A percentile compares a stretch with the other conserved stretches of the same genome.
Evolutionary conservation across 2,113 vertebrate genomes (phyloP).

Genomic region (Pampusana beccarii): DNA sequence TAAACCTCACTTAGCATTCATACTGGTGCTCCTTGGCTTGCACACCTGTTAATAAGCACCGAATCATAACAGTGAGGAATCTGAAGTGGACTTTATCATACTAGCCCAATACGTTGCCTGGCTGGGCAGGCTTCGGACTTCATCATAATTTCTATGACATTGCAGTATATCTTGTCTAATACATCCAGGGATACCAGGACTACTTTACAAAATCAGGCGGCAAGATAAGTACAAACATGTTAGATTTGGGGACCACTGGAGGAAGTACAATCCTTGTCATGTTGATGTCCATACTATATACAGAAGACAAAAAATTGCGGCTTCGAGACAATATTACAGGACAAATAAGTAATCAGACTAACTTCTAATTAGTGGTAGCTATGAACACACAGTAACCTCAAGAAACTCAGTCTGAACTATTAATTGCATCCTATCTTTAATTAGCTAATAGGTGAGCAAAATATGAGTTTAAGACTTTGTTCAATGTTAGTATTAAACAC

Average conservation of each 20-base stretch:
- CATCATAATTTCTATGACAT: neutral
- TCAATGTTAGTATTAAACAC: neutral
- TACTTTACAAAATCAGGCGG: neutral
- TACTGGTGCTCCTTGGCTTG: neutral
- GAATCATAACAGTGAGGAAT: neutral
- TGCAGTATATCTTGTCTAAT: rapidly evolving
- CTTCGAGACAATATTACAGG: neutral
- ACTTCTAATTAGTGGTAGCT: constrained; percentile 13
- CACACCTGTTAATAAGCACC: neutral
- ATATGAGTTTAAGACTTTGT: neutral
- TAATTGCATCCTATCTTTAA: constrained; percentile 26
- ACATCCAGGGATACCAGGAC: neutral
- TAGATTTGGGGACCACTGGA: neutral
- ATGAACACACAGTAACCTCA: neutral
- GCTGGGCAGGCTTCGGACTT: neutral
- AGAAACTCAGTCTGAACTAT: neutral
- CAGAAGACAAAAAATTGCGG: neutral
- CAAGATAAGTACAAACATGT: neutral
- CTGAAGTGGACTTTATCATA: neutral
- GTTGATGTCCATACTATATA: neutral
- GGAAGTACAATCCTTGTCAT: neutral
- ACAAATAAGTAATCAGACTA: constrained; percentile 13
- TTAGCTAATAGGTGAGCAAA: neutral
- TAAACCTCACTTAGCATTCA: neutral
- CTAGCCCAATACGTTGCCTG: neutral